Conservation (phyloP, 2,113 vertebrate species). For the Proteles cristata region DNA sequence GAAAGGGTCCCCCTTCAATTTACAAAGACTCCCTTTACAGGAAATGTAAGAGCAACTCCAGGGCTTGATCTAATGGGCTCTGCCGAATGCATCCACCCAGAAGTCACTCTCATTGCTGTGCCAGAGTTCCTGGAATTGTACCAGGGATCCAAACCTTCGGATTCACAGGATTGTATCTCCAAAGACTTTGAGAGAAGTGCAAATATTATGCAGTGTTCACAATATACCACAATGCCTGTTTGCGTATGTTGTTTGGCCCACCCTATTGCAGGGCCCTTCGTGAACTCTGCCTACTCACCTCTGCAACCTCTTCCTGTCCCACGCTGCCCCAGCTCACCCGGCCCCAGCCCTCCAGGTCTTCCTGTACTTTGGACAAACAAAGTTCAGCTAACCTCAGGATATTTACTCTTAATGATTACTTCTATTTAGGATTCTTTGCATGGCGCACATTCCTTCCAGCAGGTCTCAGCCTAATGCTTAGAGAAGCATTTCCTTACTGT, state of each 20-base stretch:
- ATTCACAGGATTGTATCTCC: background rate
- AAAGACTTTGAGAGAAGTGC: background rate
- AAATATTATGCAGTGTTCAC: background rate
- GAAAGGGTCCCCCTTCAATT: background rate
- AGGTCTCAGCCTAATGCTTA: background rate
- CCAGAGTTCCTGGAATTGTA: background rate
- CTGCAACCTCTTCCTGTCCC: background rate
- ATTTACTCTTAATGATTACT: background rate
- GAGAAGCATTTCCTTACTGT: background rate
- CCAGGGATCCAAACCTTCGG: background rate
- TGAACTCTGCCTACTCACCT: background rate
- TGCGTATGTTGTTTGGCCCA: background rate
- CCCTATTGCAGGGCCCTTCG: background rate
- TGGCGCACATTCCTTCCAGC: background rate
- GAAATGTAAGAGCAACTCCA: background rate
- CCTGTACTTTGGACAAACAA: background rate
- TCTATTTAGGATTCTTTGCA: slow-evolving; percentile 27
- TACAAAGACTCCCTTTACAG: background rate
- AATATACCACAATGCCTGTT: background rate
- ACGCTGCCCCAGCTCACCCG: background rate
- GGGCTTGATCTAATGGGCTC: background rate
- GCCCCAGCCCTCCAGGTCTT: background rate
- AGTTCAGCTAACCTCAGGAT: background rate
- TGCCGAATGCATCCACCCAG: background rate
- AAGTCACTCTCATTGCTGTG: background rate